Percentiles rank a stretch among this genome's conserved stretches.
Evolutionary conservation across 1,140 invertebrate genomes (phyloP).

Genomic region (Mycetomoellerius zeteki): DNA sequence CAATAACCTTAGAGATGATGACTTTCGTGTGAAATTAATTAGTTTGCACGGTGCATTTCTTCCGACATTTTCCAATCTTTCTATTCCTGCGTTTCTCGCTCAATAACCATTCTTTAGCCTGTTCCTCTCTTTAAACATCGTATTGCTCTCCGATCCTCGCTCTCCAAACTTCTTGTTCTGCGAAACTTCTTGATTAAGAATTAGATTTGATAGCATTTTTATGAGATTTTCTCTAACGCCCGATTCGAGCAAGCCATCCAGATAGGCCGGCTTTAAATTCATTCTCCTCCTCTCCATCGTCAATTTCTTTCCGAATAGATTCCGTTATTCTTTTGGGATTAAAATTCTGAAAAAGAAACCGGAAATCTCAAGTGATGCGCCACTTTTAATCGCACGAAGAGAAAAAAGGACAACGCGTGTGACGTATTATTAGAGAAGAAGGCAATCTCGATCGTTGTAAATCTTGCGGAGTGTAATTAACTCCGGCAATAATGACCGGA

Average conservation of each 20-base stretch:
- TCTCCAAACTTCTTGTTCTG: conserved; percentile 58
- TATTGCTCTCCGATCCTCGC: neutral
- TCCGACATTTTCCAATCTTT: conserved; percentile 16
- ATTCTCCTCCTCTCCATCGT: neutral
- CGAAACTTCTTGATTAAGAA: conserved; percentile 75
- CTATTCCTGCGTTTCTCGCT: conserved; percentile 13
- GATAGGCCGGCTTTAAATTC: conserved; percentile 64
- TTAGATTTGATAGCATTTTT: conserved; percentile 75
- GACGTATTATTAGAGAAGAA: conserved; percentile 59
- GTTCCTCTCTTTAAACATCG: neutral
- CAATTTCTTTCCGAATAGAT: conserved; percentile 5
- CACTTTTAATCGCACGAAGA: conserved; percentile 6
- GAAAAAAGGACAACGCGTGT: conserved; percentile 34
- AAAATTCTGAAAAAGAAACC: conserved; percentile 53
- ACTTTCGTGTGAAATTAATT: neutral
- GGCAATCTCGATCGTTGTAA: conserved; percentile 62
- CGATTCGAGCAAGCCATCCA: conserved; percentile 60
- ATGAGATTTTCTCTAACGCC: conserved; percentile 34
- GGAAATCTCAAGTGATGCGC: neutral
- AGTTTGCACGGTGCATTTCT: conserved; percentile 12
- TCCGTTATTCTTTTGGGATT: conserved; percentile 11
- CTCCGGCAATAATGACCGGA: conserved; percentile 57
- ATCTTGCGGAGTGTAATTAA: conserved; percentile 57
- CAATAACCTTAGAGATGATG: neutral
- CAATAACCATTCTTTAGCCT: conserved; percentile 47